Base-by-base conservation (phyloP, 2,113 vertebrate species). In the Apistogramma diplotaenia region DNA sequence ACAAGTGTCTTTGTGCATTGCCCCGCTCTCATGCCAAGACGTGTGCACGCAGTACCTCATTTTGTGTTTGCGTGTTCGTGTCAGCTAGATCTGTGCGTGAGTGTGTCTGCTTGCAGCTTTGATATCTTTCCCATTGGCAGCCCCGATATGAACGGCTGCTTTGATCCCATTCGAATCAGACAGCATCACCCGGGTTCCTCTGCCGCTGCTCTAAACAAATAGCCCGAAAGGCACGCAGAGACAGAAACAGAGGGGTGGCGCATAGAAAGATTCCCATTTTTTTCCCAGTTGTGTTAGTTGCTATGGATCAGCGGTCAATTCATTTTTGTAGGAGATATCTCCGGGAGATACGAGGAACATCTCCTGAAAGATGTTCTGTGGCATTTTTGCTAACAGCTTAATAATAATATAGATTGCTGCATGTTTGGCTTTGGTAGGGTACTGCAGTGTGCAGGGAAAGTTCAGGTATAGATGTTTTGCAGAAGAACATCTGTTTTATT, bases 91-190 rank as follows among this genome's bases (percentile, higher is more conserved):
- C 27, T 23, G 21, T 59, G 56, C 19, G 29, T 8, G 43, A 67
- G 6, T 40, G 82, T 80, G 83, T 35, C 29, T 77, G 53, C n/a
- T 54, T 56, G 74, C 73, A 10, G 57, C 83, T 90, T 89, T 89
- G 85, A 87, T 87, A 85, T 81, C 49, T 54, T 79, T 81, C 73
- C 78, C 62, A 80, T 78, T 85, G 89, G 87, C 82, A 86, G 79
- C 61, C 49, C 56, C 40, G 25, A 81, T 85, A 79, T 76, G 56
- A 89, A 53, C 15, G n/a, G 67, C 76, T 73, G 87, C 89, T 94
- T 92, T 94, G 86, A 91, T 94, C 89, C 84, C 12, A 6, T 88
- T 85, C 83, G 78, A 87, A 89, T 85, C 74, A 87, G 53, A 83
- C 76, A 70, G 85, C 81, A 79, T 83, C 83, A 78, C 76, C 37